Evolutionary conservation across 2,113 vertebrate genomes (phyloP).

Genomic region (Platichthys stellatus): DNA sequence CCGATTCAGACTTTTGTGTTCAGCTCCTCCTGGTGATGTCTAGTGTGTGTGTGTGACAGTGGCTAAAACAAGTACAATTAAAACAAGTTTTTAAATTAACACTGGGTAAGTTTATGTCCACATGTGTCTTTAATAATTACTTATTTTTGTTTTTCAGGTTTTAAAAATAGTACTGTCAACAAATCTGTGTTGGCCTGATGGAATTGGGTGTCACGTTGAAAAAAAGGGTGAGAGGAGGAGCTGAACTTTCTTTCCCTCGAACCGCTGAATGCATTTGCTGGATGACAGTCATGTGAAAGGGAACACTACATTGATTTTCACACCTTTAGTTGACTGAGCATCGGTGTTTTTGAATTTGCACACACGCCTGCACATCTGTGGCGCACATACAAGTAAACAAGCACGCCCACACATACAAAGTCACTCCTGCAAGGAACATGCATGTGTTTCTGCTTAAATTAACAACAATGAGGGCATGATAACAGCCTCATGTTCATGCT

Average conservation of each 20-base stretch:
- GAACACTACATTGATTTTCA: constrained; percentile 62
- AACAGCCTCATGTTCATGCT: constrained; percentile 15
- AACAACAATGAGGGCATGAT: neutral
- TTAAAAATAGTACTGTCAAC: constrained; percentile 6
- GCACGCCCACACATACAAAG: constrained; percentile 15
- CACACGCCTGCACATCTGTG: constrained; percentile 30
- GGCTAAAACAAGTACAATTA: constrained; percentile 9
- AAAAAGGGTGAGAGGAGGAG: constrained; percentile 26
- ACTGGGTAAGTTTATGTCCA: too few relatives aligned
- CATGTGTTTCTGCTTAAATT: constrained; percentile 33
- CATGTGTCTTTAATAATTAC: constrained; percentile 22
- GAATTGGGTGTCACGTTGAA: constrained; percentile 38
- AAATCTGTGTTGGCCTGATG: constrained; percentile 26
- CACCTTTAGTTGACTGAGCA: constrained; percentile 46
- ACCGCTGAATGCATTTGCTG: constrained; percentile 26
- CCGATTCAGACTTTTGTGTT: neutral
- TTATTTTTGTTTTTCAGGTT: constrained; percentile 34
- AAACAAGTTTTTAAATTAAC: constrained; percentile 21
- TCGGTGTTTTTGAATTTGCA: constrained; percentile 44
- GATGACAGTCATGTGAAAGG: constrained; percentile 39
- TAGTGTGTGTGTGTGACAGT: neutral
- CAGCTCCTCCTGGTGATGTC: neutral
- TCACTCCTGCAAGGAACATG: constrained; percentile 6
- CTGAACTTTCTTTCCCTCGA: constrained; percentile 30
- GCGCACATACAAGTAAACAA: constrained; percentile 12